Evolutionary conservation across 2,888 invertebrate genomes (phyloP), one percentile per base, ranked within the genome.

Genomic region (Oeneis ivallda): DNA sequence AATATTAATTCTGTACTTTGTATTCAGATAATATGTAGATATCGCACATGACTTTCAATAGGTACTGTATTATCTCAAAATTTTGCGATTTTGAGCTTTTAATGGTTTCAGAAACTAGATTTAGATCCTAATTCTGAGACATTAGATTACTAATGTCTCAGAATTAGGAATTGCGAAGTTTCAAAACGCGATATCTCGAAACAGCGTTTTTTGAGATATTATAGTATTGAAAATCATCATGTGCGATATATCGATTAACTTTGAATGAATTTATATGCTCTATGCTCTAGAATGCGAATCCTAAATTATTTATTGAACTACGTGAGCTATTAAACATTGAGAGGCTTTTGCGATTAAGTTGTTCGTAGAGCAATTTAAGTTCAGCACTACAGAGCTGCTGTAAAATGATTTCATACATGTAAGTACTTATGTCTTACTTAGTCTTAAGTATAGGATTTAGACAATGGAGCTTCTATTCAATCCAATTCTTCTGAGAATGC

Each of bases 281-380:
- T 62, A 54, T 60, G 43, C 54, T 65, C 26, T 26, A 26, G 26
- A 2, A 26, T 62, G 0, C 5, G 32, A 47, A 34, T 58, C 15
- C 34, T 15, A 47, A 45, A 58, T 61, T 58, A 17, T 58, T 67
- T 62, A 62, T 45, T 63, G 63, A 68, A 47, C 60, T 60, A 60
- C 52, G 60, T 68, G 60, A 56, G 45, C 50, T 50, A 57, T 68
- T 65, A 62, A 63, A 41, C 57, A 62, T 10, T 56, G 49, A 49
- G 45, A 58, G 50, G 60, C 56, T 60, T 57, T 39, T 32, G n/a
- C 15, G 60, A 52, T 65, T 34, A 60, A 45, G 52, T 63, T 39
- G 47, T 34, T 49, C 50, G 34, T 37, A 17, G 58, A 61, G 60
- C 65, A 47, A 45, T 63, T 37, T 47, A 63, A 47, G 26, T 61